Evolutionary conservation across 2,797 vertebrate genomes (phyloP), one percentile per base, ranked within the genome.

Genomic region (Holocentrus rufus): DNA sequence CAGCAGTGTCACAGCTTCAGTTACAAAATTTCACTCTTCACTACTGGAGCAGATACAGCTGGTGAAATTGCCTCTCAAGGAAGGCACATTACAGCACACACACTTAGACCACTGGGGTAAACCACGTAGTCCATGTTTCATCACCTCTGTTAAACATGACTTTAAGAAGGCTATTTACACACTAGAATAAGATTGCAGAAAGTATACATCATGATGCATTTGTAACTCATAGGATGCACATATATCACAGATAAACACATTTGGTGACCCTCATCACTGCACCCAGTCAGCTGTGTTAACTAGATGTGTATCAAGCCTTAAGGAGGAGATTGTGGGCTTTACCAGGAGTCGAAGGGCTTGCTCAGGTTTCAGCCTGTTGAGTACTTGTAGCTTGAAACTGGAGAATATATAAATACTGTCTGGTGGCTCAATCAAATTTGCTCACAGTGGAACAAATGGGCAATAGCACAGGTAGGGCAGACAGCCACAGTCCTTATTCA

Each of bases 321-420:
- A 74, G 76, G 77, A 62, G 62, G 46, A 64, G 57, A 74, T 64
- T 85, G 80, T 67, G 59, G 52, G 25, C 81, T 76, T 82, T 69
- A 72, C 64, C 60, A 63, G 53, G 69, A 74, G 74, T 57, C 63
- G 58, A 39, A 76, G 69, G 68, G 64, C 72, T 71, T 62, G 78
- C 78, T 93, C 87, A 85, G 58, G 81, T 93, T 91, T 92, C 92
- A 89, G 58, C 57, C 23, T 13, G 63, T 69, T 20, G 62, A 73
- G 72, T 58, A 85, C 77, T 71, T 82, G 67, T 63, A 83, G 63
- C 68, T 76, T 85, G 83, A 86, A 88, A 90, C 81, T 80, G 63
- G 83, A 92, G 80, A 76, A 65, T 78, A 52, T 65, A 67, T 77
- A 83, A 74, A 83, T 79, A 74, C 69, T 64, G 42, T 31, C 47